Evolutionary conservation across 1,140 invertebrate genomes (phyloP).

Genomic region (Lysiphlebus fabarum): DNA sequence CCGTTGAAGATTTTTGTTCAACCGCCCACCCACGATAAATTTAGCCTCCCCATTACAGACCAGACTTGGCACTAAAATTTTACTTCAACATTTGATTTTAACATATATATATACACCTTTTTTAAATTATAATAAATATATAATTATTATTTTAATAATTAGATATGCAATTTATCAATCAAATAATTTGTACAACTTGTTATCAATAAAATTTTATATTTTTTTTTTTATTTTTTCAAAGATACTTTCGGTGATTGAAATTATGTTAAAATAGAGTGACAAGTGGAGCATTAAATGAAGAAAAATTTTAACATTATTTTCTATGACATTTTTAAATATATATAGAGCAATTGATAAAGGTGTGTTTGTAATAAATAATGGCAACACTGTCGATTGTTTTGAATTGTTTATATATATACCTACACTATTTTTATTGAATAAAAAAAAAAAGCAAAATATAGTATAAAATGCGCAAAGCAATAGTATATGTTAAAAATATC

Average conservation of each 20-base stretch:
- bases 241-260: slow-evolving; percentile 2
- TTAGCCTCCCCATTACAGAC: slow-evolving; percentile 39
- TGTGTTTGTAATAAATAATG: slow-evolving; percentile 21
- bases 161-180: too few relatives aligned
- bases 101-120: too few relatives aligned
- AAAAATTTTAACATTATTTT: slow-evolving; percentile 22
- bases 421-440: not conserved
- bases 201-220: too few relatives aligned
- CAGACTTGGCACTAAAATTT: slow-evolving; percentile 36
- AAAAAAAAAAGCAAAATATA: too few relatives aligned
- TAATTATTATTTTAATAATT: too few relatives aligned
- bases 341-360: not conserved
- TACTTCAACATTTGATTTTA: too few relatives aligned
- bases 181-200: too few relatives aligned
- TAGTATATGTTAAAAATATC: not conserved
- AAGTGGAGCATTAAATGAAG: slow-evolving; percentile 47
- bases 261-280: slow-evolving; percentile 23
- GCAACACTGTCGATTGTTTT: slow-evolving; percentile 47
- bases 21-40: slow-evolving; percentile 49
- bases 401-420: slow-evolving; percentile 36
- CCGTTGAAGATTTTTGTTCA: slow-evolving; percentile 36
- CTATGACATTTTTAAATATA: too few relatives aligned
- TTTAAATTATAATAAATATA: too few relatives aligned
- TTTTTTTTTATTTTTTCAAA: too few relatives aligned
- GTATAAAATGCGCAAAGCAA: not conserved